Conservation (phyloP, 2,888 invertebrate species). For the Acronicta leporina region DNA sequence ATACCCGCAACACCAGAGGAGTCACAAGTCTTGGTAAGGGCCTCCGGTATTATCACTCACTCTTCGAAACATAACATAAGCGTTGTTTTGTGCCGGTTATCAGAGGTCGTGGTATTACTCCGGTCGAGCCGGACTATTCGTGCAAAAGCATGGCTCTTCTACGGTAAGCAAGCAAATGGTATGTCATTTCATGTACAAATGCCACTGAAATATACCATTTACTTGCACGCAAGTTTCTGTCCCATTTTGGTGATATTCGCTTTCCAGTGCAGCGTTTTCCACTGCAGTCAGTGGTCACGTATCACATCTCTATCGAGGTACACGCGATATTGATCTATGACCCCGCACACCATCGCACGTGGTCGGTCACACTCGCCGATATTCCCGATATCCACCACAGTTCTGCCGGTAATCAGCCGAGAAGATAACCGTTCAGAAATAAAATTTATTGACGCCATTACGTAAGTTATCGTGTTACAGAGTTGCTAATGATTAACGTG, state of each 20-base stretch:
- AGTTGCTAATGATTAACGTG: constrained; percentile 9
- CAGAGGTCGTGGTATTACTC: too few species aligned
- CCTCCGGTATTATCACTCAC: too few species aligned
- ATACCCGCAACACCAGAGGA: too few species aligned
- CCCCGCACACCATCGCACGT: constrained; percentile 41
- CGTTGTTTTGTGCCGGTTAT: too few species aligned
- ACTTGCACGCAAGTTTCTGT: too few species aligned
- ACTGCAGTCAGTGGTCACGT: not conserved
- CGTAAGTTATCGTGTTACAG: constrained; percentile 21
- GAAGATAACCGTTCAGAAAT: constrained; percentile 38
- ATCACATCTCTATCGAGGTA: constrained; percentile 8
- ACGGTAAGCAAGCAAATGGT: too few species aligned
- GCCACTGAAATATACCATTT: too few species aligned
- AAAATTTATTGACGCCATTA: constrained; percentile 28
- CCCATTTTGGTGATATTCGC: not conserved
- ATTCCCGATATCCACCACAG: constrained; percentile 24
- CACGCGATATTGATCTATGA: constrained; percentile 45
- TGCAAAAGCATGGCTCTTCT: too few species aligned
- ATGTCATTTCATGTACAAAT: too few species aligned
- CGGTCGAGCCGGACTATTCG: too few species aligned
- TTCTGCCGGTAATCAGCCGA: constrained; percentile 43
- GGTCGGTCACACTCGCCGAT: constrained; percentile 28
- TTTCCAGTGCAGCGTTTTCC: not conserved
- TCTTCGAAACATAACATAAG: too few species aligned
- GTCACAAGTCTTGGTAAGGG: too few species aligned